A percentile compares a stretch with the other conserved stretches of the same genome.
Evolutionary conservation across 2,888 invertebrate genomes (phyloP).

Genomic region (Ormyrus rosae): DNA sequence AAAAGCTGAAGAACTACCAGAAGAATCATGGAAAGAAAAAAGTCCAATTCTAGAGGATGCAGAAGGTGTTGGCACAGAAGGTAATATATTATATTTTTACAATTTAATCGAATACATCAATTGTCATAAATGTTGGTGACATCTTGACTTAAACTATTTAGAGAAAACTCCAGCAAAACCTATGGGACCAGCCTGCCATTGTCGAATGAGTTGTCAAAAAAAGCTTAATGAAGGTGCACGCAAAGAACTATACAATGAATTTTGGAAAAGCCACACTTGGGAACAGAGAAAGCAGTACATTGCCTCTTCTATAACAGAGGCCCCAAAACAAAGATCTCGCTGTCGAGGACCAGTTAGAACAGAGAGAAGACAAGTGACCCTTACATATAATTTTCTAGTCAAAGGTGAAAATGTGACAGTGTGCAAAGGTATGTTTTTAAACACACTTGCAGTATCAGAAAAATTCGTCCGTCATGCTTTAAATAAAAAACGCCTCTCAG

Average conservation of each 20-base stretch:
- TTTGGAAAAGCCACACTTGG: slow-evolving; percentile 66
- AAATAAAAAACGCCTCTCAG: slow-evolving; percentile 65
- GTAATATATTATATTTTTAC: slow-evolving; percentile 54
- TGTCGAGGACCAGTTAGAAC: slow-evolving; percentile 62
- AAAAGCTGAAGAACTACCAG: slow-evolving; percentile 57
- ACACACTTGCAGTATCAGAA: slow-evolving; percentile 66
- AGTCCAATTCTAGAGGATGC: slow-evolving; percentile 65
- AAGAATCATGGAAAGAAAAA: slow-evolving; percentile 67
- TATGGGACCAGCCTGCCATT: slow-evolving; percentile 67
- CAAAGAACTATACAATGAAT: slow-evolving; percentile 63
- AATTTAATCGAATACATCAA: neutral
- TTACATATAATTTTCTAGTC: slow-evolving; percentile 64
- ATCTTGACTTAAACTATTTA: slow-evolving; percentile 36
- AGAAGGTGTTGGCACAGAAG: slow-evolving; percentile 66
- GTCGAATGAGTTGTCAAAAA: slow-evolving; percentile 65
- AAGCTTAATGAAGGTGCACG: slow-evolving; percentile 63
- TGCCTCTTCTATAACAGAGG: slow-evolving; percentile 65
- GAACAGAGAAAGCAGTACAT: slow-evolving; percentile 66
- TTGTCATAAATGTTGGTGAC: neutral
- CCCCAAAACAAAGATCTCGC: slow-evolving; percentile 66
- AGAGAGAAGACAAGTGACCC: slow-evolving; percentile 64
- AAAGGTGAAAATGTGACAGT: slow-evolving; percentile 64
- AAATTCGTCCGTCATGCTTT: slow-evolving; percentile 67
- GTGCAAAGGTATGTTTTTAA: slow-evolving; percentile 68
- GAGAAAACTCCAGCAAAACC: slow-evolving; percentile 65